These are phyloP conservation scores for Tiliacea citrago DNA, from an alignment of 2,888 invertebrate species.

Conservation along the genomic window DNA sequence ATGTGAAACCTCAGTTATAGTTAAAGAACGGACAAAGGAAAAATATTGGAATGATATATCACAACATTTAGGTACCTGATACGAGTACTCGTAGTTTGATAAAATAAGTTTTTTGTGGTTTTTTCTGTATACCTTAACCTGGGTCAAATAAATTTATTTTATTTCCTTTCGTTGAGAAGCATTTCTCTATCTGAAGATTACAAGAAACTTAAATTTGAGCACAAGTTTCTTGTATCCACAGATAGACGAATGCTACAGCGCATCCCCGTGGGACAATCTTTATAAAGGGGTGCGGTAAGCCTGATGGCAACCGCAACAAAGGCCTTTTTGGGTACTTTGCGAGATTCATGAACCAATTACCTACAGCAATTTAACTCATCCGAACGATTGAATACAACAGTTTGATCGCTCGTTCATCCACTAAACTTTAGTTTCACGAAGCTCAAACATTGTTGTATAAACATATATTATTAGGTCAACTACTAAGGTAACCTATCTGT, in stretches of 20 bases:
- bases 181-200: not conserved
- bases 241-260: not conserved
- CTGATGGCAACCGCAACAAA: not conserved
- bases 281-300: too few species aligned
- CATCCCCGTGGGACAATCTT: not conserved
- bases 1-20: not conserved
- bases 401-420: not conserved
- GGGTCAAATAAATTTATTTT: not conserved
- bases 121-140: not conserved
- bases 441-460: conserved; percentile 15
- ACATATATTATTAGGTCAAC: conserved; percentile 23
- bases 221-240: not conserved
- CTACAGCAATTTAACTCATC: not conserved
- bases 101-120: not conserved
- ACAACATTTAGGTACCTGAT: not conserved
- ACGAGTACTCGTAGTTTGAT: too few species aligned
- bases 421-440: conserved; percentile 2
- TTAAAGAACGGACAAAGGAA: not conserved
- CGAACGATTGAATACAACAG: not conserved
- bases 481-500: conserved; percentile 23
- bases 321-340: not conserved
- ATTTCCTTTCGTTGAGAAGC: not conserved
- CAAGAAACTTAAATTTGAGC: not conserved
- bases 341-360: not conserved
- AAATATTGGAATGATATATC: not conserved